Evolutionary conservation across 2,113 vertebrate genomes (phyloP), one percentile per base, ranked within the genome.

Genomic region (Uria aalge): DNA sequence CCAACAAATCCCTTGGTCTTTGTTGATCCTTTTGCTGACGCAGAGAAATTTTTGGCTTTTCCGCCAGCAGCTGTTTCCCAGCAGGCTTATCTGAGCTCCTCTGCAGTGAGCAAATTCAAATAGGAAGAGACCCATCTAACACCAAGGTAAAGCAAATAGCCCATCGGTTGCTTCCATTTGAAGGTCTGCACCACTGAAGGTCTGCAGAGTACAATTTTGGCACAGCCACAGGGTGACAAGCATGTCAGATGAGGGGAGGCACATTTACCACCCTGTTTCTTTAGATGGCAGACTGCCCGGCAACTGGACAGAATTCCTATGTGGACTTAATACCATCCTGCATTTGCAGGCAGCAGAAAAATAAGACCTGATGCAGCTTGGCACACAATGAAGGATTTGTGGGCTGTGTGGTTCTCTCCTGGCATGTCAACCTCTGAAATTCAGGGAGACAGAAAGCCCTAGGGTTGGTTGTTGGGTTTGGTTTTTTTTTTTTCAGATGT

Each of bases 221-320:
- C 81, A 73, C 38, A 63, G 20, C 22, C 72, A 53, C 53, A 30
- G 69, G 60, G 82, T 82, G 55, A 93, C 82, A 68, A 83, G 29
- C 23, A 24, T 50, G 69, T 85, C 86, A 73, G 43, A 45, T n/a
- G 38, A 40, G 29, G 24, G 53, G 5, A 86, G 26, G 36, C 7
- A 45, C 69, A 62, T 56, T 0, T 1, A 30, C 24, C 3, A 0
- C 0, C 1, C n/a, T 69, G 32, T 36, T 55, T 48, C 24, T 86
- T 53, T 47, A 55, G 15, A 47, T 75, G 45, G 34, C 55, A 75
- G 34, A 41, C 40, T 55, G 72, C 47, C 57, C 16, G 5, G 27
- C 32, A 40, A 27, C 41, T 60, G 77, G 59, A 68, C 32, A 47
- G 63, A 78, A 78, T 62, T 34, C 36, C 14, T 36, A 0, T 12